These are phyloP conservation scores for Vandiemenella viatica DNA, from an alignment of 2,888 invertebrate genomes.

Conservation along the genomic window DNA sequence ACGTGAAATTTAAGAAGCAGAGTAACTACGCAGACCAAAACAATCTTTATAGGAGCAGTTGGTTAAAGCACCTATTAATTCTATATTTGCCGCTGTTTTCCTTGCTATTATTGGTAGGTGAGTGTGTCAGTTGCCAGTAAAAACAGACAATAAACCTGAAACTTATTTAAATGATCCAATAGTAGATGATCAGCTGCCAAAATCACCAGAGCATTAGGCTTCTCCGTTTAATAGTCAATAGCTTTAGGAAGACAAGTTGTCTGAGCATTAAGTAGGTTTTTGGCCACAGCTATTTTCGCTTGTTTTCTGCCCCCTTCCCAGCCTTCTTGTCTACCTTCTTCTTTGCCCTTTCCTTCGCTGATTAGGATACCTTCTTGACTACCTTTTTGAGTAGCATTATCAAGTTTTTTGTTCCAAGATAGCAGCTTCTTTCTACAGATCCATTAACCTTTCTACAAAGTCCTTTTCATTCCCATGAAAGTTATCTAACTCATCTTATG, in stretches of 20 bases:
- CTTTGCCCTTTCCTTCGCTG: too few relatives aligned
- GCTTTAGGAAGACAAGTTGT: constrained; percentile 11
- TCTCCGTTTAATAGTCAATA: too few relatives aligned
- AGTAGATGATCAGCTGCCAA: constrained; percentile 8
- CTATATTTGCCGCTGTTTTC: constrained; percentile 1
- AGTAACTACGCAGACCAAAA: constrained; percentile 9
- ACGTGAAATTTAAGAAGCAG: constrained; percentile 15
- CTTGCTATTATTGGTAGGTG: neutral
- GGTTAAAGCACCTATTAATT: constrained; percentile 5
- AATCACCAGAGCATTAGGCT: constrained; percentile 4
- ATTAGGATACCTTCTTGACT: neutral
- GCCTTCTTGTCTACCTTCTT: neutral
- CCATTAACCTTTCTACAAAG: too few relatives aligned
- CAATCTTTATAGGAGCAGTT: constrained; percentile 1
- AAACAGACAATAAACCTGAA: neutral
- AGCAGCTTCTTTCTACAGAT: constrained; percentile 1
- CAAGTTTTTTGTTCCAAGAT: neutral
- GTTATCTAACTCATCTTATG: too few relatives aligned
- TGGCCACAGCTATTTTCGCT: constrained; percentile 15
- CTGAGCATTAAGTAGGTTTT: constrained; percentile 15
- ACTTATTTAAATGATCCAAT: constrained; percentile 6
- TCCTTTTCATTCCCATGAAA: too few relatives aligned
- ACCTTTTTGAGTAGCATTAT: neutral
- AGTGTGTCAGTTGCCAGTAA: neutral
- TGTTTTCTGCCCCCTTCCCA: too few relatives aligned